A percentile compares a stretch with the other conserved stretches of the same genome.
phyloP scores from a whole-genome alignment of 2,113 vertebrate genomes.

The Columbina picui region DNA sequence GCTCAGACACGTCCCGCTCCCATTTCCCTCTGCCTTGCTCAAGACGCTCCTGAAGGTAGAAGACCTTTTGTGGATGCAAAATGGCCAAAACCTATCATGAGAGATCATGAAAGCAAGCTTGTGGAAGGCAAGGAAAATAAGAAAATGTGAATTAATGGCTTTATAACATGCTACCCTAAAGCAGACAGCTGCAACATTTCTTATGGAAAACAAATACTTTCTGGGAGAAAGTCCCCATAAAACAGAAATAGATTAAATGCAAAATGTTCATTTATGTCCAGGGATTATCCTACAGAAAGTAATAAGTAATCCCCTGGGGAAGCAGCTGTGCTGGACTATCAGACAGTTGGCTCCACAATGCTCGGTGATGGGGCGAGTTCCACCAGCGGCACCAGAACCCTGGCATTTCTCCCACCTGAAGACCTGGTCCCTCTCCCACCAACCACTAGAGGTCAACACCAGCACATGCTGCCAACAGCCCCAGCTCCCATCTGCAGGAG shows the following conservation, averaged over 20 bases:
- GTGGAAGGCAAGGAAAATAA: neutral
- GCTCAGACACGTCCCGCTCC: neutral
- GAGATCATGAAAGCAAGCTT: fast-evolving
- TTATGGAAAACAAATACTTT: neutral
- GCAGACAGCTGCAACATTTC: neutral
- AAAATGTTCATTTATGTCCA: neutral
- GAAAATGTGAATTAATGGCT: fast-evolving
- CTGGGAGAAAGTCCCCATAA: neutral
- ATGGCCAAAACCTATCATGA: fast-evolving
- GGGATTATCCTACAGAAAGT: neutral
- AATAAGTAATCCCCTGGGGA: fast-evolving
- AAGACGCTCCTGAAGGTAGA: neutral
- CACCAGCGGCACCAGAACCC: neutral
- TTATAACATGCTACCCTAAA: neutral
- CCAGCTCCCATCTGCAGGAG: neutral
- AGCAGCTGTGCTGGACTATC: neutral
- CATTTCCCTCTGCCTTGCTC: neutral
- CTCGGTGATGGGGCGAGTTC: fast-evolving
- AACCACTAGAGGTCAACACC: constrained; percentile 57
- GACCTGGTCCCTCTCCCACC: neutral
- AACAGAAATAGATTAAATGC: neutral
- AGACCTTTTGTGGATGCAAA: neutral
- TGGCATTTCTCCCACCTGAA: neutral
- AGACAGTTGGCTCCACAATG: fast-evolving
- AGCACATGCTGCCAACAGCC: neutral